A percentile compares a stretch with the other conserved stretches of the same genome.
Conservation (phyloP, 2,888 invertebrate genomes). For the Hylaea fasciaria region DNA sequence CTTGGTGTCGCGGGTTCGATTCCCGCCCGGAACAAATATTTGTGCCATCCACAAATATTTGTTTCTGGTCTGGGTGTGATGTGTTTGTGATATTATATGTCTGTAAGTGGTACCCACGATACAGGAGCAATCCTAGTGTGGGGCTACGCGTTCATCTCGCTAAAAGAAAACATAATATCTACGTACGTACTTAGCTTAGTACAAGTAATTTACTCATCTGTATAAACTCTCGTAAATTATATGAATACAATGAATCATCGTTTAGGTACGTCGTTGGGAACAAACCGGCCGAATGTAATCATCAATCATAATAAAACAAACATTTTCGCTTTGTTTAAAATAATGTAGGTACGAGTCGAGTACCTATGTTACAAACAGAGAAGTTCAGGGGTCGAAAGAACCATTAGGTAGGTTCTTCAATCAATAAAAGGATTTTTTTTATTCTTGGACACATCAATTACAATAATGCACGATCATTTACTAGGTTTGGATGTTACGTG, state of each 20-base stretch:
- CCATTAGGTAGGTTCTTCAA: constrained; percentile 39
- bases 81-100: no score
- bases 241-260: constrained; percentile 29
- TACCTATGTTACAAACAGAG: constrained; percentile 9
- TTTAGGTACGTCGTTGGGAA: constrained; percentile 14
- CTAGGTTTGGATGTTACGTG: no score
- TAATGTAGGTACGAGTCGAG: constrained; percentile 16
- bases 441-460: constrained; percentile 1
- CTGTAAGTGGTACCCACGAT: no score
- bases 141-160: no score
- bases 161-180: no score
- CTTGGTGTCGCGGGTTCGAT: no score
- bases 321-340: constrained; percentile 25
- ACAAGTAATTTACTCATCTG: constrained; percentile 5
- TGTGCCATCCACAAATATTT: no score
- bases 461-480: no score
- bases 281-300: constrained; percentile 21
- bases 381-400: constrained; percentile 42
- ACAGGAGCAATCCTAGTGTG: no score
- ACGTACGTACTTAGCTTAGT: neutral
- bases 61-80: no score
- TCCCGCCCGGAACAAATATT: no score
- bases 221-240: constrained; percentile 21
- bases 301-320: constrained; percentile 41
- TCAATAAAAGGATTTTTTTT: constrained; percentile 11